Evolutionary conservation across 2,888 invertebrate genomes (phyloP).

Genomic region (Plagodis pulveraria): DNA sequence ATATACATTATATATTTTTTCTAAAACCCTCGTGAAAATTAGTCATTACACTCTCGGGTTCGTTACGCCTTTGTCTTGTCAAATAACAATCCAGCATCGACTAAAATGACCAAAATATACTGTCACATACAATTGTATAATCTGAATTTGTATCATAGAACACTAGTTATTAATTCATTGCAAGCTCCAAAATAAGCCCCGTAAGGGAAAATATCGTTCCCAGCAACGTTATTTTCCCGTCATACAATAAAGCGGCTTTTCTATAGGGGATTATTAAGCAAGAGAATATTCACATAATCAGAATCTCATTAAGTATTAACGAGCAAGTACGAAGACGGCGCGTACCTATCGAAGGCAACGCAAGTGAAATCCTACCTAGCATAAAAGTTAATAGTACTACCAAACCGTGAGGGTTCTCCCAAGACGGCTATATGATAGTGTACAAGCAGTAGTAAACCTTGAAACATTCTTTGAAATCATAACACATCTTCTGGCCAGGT

Average conservation of each 20-base stretch:
- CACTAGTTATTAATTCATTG: too few species aligned
- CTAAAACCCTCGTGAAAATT: too few species aligned
- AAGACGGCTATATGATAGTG: slow-evolving; percentile 39
- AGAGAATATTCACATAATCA: slow-evolving; percentile 30
- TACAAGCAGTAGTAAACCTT: slow-evolving; percentile 8
- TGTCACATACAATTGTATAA: too few species aligned
- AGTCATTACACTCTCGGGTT: too few species aligned
- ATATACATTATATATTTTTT: too few species aligned
- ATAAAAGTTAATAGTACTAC: slow-evolving; percentile 49
- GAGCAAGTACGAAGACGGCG: slow-evolving; percentile 25
- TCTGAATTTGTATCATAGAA: too few species aligned
- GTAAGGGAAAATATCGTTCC: background rate
- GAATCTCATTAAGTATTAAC: slow-evolving; percentile 49
- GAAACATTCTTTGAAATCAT: too few species aligned
- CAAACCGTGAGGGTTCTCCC: slow-evolving; percentile 50
- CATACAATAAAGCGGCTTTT: slow-evolving; percentile 21
- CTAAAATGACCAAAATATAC: too few species aligned
- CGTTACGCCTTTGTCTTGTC: too few species aligned
- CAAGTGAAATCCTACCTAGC: slow-evolving; percentile 46
- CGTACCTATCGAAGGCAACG: slow-evolving; percentile 31
- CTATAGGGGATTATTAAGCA: slow-evolving; percentile 18
- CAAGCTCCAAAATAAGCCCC: too few species aligned
- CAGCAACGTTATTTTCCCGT: background rate
- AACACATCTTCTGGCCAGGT: too few species aligned
- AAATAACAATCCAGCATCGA: too few species aligned